A percentile compares a stretch with the other conserved stretches of the same genome.
These are phyloP conservation scores for Lutjanus erythropterus DNA, from an alignment of 2,113 vertebrate genomes.

Conservation along the genomic window DNA sequence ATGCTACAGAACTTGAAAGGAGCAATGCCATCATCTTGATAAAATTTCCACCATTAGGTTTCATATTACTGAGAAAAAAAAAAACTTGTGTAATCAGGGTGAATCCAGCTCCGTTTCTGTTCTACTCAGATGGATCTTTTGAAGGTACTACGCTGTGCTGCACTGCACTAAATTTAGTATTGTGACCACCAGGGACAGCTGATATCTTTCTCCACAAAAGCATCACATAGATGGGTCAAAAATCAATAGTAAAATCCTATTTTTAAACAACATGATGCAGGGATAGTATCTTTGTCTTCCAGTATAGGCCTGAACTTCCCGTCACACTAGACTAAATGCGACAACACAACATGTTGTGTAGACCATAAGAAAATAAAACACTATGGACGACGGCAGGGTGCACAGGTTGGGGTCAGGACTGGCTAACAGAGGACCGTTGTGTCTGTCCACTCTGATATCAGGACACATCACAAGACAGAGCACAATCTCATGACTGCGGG, in stretches of 20 bases:
- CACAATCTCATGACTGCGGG: slow-evolving; percentile 60
- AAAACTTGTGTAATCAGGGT: neutral
- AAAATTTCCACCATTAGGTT: neutral
- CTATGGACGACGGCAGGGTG: neutral
- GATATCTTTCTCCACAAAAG: slow-evolving; percentile 18
- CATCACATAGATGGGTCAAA: slow-evolving; percentile 14
- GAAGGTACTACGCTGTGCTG: neutral
- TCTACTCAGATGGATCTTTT: slow-evolving; percentile 1
- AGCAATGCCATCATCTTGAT: neutral
- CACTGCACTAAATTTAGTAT: slow-evolving; percentile 30
- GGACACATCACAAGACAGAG: slow-evolving; percentile 71
- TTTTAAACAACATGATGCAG: slow-evolving; percentile 10
- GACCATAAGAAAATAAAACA: neutral
- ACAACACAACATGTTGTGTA: neutral
- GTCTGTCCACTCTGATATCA: slow-evolving; percentile 58
- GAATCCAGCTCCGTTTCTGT: neutral
- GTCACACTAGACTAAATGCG: neutral
- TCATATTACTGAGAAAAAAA: neutral
- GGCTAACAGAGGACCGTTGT: slow-evolving; percentile 55
- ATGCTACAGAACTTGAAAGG: neutral
- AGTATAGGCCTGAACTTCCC: neutral
- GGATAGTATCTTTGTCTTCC: neutral
- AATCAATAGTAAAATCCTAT: slow-evolving; percentile 46
- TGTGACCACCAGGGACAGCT: slow-evolving; percentile 17
- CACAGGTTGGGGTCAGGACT: slow-evolving; percentile 1